A percentile compares a stretch with the other conserved stretches of the same genome.
These are phyloP conservation scores for Neogobius melanostomus DNA, from an alignment of 2,113 vertebrate species.

Conservation along the genomic window DNA sequence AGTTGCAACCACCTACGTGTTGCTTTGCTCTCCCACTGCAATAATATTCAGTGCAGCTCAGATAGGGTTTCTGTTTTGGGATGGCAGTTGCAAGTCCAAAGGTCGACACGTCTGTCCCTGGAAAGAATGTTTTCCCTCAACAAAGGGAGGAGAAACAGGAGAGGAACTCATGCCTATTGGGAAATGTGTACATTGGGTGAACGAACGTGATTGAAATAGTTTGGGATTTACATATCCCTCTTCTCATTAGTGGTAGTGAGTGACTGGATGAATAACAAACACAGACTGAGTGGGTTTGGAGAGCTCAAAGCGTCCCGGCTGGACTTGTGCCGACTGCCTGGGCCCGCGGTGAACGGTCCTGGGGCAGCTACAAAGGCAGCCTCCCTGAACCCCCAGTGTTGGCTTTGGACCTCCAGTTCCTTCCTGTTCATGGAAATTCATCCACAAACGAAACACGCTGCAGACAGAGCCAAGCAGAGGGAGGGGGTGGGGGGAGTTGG, in stretches of 20 bases:
- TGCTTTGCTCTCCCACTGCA: not conserved
- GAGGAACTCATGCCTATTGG: slow-evolving; percentile 23
- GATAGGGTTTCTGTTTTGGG: slow-evolving; percentile 4
- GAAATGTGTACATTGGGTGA: slow-evolving; percentile 48
- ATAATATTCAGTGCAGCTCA: slow-evolving; percentile 9
- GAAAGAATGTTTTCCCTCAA: slow-evolving; percentile 47
- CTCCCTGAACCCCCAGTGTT: slow-evolving; percentile 63
- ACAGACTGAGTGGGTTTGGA: slow-evolving; percentile 55
- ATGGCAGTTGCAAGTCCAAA: slow-evolving; percentile 4
- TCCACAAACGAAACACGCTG: slow-evolving; percentile 47
- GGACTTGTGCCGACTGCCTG: slow-evolving; percentile 38
- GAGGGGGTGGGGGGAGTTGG: slow-evolving; percentile 10
- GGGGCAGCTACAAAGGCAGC: slow-evolving; percentile 65
- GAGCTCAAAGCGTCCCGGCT: slow-evolving; percentile 45
- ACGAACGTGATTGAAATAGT: slow-evolving; percentile 55
- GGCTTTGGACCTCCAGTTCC: slow-evolving; percentile 69
- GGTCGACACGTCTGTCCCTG: slow-evolving; percentile 36
- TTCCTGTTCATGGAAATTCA: slow-evolving; percentile 75
- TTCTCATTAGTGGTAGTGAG: slow-evolving; percentile 61
- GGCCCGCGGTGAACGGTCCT: slow-evolving; percentile 50
- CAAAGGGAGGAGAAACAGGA: slow-evolving; percentile 32
- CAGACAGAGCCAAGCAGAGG: slow-evolving; percentile 16
- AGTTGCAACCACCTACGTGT: slow-evolving; percentile 3
- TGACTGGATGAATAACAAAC: slow-evolving; percentile 69
- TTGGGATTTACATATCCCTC: slow-evolving; percentile 61